These are phyloP conservation scores for Micrastur ruficollis DNA, from an alignment of 2,797 vertebrate species.

Conservation along the genomic window DNA sequence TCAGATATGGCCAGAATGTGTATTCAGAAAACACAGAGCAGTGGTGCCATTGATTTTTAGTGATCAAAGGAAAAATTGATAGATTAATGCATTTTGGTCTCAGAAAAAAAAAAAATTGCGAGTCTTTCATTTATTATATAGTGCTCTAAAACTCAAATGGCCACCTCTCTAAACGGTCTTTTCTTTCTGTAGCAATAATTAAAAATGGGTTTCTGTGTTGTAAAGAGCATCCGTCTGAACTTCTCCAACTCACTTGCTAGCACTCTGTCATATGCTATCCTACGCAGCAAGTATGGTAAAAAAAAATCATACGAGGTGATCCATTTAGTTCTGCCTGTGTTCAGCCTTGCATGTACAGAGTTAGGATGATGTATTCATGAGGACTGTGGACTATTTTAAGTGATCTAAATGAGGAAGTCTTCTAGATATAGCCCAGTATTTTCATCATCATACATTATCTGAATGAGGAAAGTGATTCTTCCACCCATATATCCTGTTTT, in stretches of 20 bases:
- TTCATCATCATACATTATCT: neutral
- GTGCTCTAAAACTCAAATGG: neutral
- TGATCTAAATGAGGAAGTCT: neutral
- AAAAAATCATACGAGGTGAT: neutral
- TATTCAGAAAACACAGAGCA: neutral
- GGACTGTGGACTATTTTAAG: neutral
- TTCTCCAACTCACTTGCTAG: neutral
- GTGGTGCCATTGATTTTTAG: constrained; percentile 11
- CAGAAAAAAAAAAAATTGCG: neutral
- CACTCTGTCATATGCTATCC: neutral
- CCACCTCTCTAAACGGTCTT: neutral
- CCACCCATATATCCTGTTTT: neutral
- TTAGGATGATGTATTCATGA: neutral
- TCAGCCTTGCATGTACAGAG: neutral
- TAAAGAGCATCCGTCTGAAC: neutral
- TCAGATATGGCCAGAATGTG: neutral
- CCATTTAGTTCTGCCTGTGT: neutral
- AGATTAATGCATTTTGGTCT: neutral
- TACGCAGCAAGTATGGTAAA: neutral
- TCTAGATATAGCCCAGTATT: neutral
- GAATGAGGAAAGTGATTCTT: constrained; percentile 16
- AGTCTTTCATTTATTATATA: neutral
- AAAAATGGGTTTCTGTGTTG: neutral
- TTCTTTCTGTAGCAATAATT: neutral
- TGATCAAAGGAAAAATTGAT: constrained; percentile 3